A percentile compares a stretch with the other conserved stretches of the same genome.
These are phyloP conservation scores for Ctenomys sociabilis DNA, from an alignment of 2,113 vertebrate species.

Conservation along the genomic window DNA sequence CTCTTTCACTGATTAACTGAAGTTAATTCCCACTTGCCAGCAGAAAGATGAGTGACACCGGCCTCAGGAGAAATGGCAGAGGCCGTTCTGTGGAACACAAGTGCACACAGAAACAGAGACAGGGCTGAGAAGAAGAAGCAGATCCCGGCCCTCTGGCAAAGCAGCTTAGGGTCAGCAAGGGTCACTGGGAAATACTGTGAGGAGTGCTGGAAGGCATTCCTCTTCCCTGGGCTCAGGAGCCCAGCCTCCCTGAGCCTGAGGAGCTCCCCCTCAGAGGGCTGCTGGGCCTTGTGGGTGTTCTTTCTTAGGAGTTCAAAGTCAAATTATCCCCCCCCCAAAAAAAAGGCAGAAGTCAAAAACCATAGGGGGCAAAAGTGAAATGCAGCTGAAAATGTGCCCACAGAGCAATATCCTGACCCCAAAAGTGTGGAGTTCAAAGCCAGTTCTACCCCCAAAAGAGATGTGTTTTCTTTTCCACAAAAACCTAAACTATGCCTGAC, in stretches of 20 bases:
- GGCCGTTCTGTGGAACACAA: background rate
- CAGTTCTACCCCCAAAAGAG: background rate
- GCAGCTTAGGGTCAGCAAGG: background rate
- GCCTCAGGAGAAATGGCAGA: background rate
- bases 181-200: background rate
- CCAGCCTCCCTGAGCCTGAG: background rate
- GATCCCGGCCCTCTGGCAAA: background rate
- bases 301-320: background rate
- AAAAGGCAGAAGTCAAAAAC: background rate
- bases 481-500: background rate
- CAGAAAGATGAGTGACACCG: background rate
- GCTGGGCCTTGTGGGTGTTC: fast-evolving
- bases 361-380: background rate
- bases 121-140: background rate
- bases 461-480: background rate
- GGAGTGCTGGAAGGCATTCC: background rate
- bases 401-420: background rate
- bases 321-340: background rate
- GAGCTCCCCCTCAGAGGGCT: background rate
- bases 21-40: slow-evolving; percentile 1
- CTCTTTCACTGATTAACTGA: slow-evolving; percentile 56
- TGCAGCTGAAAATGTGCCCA: background rate
- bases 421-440: background rate
- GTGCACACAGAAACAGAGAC: no score
- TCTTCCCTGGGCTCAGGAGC: background rate